Evolutionary conservation across 1,140 invertebrate species (phyloP).

Genomic region (Ceratoteleas bidentatus): DNA sequence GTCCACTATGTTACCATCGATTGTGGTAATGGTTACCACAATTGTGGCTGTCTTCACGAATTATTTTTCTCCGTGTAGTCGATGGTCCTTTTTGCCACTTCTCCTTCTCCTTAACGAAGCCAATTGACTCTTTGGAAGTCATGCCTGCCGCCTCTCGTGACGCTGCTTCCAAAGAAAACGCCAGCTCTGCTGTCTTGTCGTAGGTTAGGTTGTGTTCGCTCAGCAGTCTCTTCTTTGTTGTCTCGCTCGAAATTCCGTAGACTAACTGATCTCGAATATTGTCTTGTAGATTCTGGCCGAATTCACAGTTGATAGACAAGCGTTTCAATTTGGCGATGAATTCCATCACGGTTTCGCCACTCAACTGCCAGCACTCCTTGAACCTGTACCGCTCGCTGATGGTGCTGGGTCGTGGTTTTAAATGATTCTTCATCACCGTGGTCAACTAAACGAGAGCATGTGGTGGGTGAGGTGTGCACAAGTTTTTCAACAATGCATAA

Average conservation of each 20-base stretch:
- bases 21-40: too few species aligned
- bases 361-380: constrained; percentile 32
- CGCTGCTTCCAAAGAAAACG: constrained; percentile 20
- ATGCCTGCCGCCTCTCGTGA: constrained; percentile 11
- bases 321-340: constrained; percentile 29
- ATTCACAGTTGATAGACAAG: constrained; percentile 20
- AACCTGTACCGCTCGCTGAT: constrained; percentile 57
- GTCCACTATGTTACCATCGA: too few species aligned
- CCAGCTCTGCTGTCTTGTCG: constrained; percentile 11
- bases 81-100: too few species aligned
- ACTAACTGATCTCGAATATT: constrained; percentile 34
- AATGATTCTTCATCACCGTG: constrained; percentile 34
- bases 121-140: not conserved
- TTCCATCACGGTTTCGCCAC: constrained; percentile 1
- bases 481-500: constrained; percentile 49
- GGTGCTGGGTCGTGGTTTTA: constrained; percentile 36
- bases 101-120: constrained; percentile 5
- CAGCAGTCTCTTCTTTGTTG: constrained; percentile 18
- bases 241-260: constrained; percentile 17
- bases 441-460: not conserved
- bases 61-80: too few species aligned
- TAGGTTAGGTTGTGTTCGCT: constrained; percentile 24
- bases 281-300: constrained; percentile 22
- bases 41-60: too few species aligned
- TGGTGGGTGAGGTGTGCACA: constrained; percentile 40